Base-by-base conservation (phyloP, 2,888 invertebrate species). In the Lacanobia oleracea region DNA sequence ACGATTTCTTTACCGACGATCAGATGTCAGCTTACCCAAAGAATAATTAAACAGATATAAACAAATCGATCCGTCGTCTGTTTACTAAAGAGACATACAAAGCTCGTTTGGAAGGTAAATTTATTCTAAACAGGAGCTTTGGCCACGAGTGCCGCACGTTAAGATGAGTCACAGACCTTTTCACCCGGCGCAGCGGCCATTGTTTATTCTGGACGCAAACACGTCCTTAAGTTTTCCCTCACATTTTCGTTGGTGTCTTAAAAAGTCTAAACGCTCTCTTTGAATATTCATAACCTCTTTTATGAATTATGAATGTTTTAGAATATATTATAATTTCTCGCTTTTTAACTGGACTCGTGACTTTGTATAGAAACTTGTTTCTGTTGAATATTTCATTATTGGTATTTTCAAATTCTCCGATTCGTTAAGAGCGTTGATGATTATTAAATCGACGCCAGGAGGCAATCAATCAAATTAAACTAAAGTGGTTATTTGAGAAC, bases 141-240 rank as follows among this genome's bases (percentile, higher is more conserved):
- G 86, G 82, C 88, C 89, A 86, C 89, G 86, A 85, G 87, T 87
- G 88, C 82, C 83, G 89, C 87, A 87, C 87, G 81, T 74, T 86
- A 86, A 92, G 93, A 94, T 95, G 95, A 94, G 93, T 95, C 94
- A 94, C 89, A 87, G 91, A 93, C 93, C 94, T 94, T 94, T 94
- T 93, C 93, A 93, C 93, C 90, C 87, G 86, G 77, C 67, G 56
- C 82, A 50, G 67, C 67, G 54, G 53, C 82, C 89, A 94, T 95
- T 94, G 92, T 93, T 91, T 90, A 93, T 94, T 93, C 94, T 92
- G 89, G 89, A 91, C 90, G 87, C 90, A 91, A 91, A 92, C 91
- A 89, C 83, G 89, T 91, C 88, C 88, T 81, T 85, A 88, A 86
- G 90, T 93, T 94, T 94, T 91, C 93, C 91, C 90, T 84, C 81